Evolutionary conservation across 2,888 invertebrate genomes (phyloP), one percentile per base, ranked within the genome.

Genomic region (Drosophila macrospina): DNA sequence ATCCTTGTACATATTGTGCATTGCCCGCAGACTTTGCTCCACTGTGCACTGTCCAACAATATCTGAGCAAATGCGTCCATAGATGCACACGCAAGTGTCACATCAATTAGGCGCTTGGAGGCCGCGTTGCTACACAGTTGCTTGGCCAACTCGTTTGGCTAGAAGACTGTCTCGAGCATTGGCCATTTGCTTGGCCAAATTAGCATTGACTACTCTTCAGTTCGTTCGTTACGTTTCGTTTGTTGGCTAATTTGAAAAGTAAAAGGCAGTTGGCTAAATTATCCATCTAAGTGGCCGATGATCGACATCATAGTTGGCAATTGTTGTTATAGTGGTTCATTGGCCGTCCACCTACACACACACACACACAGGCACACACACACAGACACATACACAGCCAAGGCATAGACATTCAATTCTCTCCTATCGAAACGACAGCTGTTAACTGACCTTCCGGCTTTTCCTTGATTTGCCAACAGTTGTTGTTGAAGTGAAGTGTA

Each of bases 51-150:
- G 41, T 16, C 6, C 28, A 51, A 54, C 37, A 44, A 59, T 20
- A 60, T 72, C 78, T 65, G 52, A 64, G 66, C 59, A 65, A 74
- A 79, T 79, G 69, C 62, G 56, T 64, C 47, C 41, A 66, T 52
- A 77, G 80, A 61, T 80, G 87, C 80, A 80, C 68, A 80, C 63
- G 78, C 86, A 81, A 85, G 64, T 81, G 80, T 81, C 81, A 69
- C 79, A 85, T 81, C 83, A 74, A 88, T 85, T 87, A 82, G 62
- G 15, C 28, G 30, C 47, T 41, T 52, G 32, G 59, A 67, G 65
- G 75, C 60, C 69, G 65, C 13, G 50, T 42, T 56, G 62, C 47
- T 52, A n/a, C n/a, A n/a, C n/a, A 39, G 10, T 41, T 56, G 42
- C 16, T 36, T 52, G 34, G 44, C 51, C 15, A 51, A 52, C 11